A percentile compares a stretch with the other conserved stretches of the same genome.
phyloP scores from a whole-genome alignment of 2,797 vertebrate species.

The Poeciliopsis infans region DNA sequence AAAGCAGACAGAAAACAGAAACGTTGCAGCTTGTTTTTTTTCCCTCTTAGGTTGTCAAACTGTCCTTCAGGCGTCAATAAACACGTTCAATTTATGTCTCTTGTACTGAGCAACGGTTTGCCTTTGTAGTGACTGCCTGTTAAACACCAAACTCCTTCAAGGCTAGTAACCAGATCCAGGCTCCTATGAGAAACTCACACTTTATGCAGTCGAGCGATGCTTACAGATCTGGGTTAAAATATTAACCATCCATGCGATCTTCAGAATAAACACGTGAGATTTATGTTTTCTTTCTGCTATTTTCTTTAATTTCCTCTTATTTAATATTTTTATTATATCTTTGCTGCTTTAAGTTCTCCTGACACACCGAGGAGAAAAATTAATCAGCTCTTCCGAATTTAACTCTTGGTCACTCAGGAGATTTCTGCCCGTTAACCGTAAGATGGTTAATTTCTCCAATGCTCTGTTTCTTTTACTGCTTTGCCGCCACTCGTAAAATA shows the following conservation, averaged over 20 bases:
- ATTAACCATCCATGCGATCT: background rate
- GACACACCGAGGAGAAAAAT: constrained; percentile 23
- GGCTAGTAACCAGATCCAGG: constrained; percentile 22
- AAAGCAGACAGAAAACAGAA: constrained; percentile 61
- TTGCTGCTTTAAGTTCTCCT: constrained; percentile 12
- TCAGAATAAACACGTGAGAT: background rate
- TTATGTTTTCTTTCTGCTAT: background rate
- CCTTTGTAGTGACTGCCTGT: constrained; percentile 54
- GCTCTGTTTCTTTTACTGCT: constrained; percentile 1
- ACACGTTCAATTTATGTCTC: constrained; percentile 55
- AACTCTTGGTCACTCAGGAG: constrained; percentile 44
- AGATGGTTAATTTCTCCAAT: constrained; percentile 20
- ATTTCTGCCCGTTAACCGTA: constrained; percentile 28
- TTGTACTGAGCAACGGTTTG: constrained; percentile 50
- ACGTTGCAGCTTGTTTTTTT: constrained; percentile 56
- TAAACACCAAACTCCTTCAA: constrained; percentile 43
- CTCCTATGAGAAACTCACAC: constrained; percentile 6
- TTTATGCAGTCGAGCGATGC: background rate
- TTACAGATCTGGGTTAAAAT: constrained; percentile 5
- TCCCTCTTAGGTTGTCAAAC: constrained; percentile 58
- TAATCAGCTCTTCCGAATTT: constrained; percentile 46
- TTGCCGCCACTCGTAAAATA: constrained; percentile 5
- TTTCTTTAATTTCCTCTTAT: background rate
- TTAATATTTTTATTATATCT: constrained; percentile 14
- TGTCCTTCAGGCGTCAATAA: constrained; percentile 71